Conservation (phyloP, 2,888 invertebrate species). For the Formica aserva region DNA sequence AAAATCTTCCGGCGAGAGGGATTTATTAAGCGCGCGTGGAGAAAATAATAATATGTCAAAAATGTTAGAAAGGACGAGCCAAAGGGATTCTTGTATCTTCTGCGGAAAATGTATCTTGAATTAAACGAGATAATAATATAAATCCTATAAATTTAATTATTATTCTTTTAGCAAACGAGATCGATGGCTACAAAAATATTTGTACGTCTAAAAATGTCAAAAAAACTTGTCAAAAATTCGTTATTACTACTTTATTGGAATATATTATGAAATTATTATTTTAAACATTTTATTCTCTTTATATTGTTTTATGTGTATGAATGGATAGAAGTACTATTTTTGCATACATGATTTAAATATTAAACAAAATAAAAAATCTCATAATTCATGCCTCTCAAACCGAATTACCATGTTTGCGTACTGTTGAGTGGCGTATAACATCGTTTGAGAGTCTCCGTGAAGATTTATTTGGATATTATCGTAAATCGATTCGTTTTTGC, state of each 20-base stretch:
- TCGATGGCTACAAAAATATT: slow-evolving; percentile 3
- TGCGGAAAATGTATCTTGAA: neutral
- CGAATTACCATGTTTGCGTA: neutral
- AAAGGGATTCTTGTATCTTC: neutral
- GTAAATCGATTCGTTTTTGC: slow-evolving; percentile 6
- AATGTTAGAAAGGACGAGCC: slow-evolving; percentile 9
- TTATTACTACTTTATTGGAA: neutral
- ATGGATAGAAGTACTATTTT: neutral
- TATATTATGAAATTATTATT: neutral
- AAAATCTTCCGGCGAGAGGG: slow-evolving; percentile 44
- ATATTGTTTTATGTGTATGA: neutral
- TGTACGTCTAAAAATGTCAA: neutral
- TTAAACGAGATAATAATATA: slow-evolving; percentile 1
- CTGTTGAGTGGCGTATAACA: neutral
- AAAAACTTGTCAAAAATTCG: neutral
- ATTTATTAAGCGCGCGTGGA: slow-evolving; percentile 49
- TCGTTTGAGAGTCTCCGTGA: neutral
- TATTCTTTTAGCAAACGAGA: neutral
- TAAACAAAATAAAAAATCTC: neutral
- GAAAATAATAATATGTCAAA: slow-evolving; percentile 49
- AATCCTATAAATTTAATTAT: slow-evolving; percentile 1
- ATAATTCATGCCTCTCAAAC: neutral
- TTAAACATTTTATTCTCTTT: neutral
- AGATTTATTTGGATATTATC: slow-evolving; percentile 12
- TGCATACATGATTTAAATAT: neutral